These are phyloP conservation scores for Gryon sp. DNA, from an alignment of 1,140 invertebrate genomes.

Conservation along the genomic window DNA sequence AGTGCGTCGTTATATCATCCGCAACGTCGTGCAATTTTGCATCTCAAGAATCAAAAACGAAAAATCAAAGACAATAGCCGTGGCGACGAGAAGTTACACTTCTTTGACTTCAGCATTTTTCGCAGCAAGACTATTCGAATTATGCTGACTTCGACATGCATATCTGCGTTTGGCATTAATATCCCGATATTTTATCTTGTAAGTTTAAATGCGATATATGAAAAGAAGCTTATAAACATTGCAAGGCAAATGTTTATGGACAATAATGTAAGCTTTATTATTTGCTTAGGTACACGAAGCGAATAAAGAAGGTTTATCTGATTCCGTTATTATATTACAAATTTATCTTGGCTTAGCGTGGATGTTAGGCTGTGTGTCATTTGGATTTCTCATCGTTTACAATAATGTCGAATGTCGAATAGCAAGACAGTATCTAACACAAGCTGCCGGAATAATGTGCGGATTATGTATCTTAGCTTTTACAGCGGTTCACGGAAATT, in stretches of 20 bases:
- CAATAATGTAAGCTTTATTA: no score
- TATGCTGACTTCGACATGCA: conserved; percentile 88
- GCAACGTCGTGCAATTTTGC: conserved; percentile 91
- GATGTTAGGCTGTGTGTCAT: conserved; percentile 88
- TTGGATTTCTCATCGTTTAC: conserved; percentile 90
- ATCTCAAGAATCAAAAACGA: conserved; percentile 93
- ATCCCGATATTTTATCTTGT: conserved; percentile 92
- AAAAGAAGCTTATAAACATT: no score
- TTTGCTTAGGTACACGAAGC: conserved; percentile 84
- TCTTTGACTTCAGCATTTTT: conserved; percentile 92
- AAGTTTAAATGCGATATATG: no score
- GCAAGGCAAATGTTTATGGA: no score
- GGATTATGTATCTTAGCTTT: conserved; percentile 89
- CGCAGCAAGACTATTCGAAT: conserved; percentile 91
- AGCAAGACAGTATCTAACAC: conserved; percentile 90
- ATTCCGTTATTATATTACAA: conserved; percentile 86
- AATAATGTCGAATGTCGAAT: conserved; percentile 92
- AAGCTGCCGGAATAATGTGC: conserved; percentile 88
- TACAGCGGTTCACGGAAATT: conserved; percentile 89
- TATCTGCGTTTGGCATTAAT: conserved; percentile 90
- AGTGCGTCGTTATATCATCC: conserved; percentile 94
- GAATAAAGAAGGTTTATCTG: conserved; percentile 85
- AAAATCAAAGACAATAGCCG: conserved; percentile 89
- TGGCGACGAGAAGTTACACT: conserved; percentile 87
- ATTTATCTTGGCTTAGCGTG: conserved; percentile 90